Evolutionary conservation across 1,140 invertebrate genomes (phyloP), one percentile per base, ranked within the genome.

Genomic region (Nomia melanderi): DNA sequence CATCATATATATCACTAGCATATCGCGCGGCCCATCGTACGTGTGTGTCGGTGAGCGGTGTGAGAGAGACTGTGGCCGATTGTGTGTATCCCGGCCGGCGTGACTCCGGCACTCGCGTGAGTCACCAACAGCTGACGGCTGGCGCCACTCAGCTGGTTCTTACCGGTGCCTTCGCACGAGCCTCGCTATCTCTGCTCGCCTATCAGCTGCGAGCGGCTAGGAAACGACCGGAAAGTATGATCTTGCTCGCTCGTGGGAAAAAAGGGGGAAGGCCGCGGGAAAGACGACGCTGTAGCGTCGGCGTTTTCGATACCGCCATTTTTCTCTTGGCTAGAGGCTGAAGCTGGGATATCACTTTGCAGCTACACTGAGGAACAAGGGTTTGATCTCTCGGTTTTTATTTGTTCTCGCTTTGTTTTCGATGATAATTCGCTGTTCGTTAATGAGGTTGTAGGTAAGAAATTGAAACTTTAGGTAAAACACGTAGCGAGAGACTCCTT

Each of bases 131-230:
- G 89, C 89, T 90, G 90, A 90, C 89, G 89, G 82, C 85, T 88
- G 90, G 90, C 90, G 90, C 89, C 90, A 90, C 89, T 91, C 90
- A 91, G 89, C 90, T 91, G 90, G 88, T 82, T 88, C 86, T 89
- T 90, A 88, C 86, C 87, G 82, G 84, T 88, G 79, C 84, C 82
- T 87, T 88, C 71, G 80, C 78, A 76, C 72, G 80, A 82, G 82
- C 78, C 47, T 77, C 76, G 86, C 86, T 82, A 79, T 89, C 85
- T 87, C 67, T 78, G 71, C 74, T 75, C 56, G 77, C 47, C 70
- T 88, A 88, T 88, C 87, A 89, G 86, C 86, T 88, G 87, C 78
- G 53, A 80, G 64, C 77, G 44, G 76, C 81, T 82, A 83, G 80
- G 59, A 82, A 82, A 78, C 65, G 54, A n/a, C 64, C 59, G 64